Percentiles rank a stretch among this genome's conserved stretches.
Conservation (phyloP, 2,797 vertebrate genomes). For the Tenualosa ilisha region DNA sequence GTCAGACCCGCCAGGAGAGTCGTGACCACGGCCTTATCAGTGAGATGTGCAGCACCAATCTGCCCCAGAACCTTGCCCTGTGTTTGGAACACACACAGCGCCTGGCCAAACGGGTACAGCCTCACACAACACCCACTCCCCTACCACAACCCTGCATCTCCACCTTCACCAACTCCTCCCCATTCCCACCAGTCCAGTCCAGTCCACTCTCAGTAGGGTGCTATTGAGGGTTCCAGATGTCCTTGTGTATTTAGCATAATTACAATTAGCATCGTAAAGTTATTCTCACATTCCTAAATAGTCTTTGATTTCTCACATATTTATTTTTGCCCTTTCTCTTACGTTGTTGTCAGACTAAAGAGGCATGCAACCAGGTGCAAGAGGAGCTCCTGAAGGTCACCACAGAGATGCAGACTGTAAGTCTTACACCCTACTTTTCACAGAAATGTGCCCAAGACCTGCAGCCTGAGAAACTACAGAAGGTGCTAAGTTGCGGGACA, state of each 20-base stretch:
- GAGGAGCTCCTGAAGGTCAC: constrained; percentile 83
- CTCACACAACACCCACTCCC: background rate
- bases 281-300: background rate
- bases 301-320: background rate
- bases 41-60: constrained; percentile 66
- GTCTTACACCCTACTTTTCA: constrained; percentile 33
- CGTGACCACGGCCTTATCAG: constrained; percentile 69
- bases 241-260: too few species aligned
- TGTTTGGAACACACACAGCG: constrained; percentile 75
- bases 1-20: constrained; percentile 75
- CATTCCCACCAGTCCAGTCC: background rate
- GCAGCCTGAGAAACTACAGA: too few species aligned
- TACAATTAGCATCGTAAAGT: too few species aligned
- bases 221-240: background rate
- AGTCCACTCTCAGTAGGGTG: background rate
- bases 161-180: background rate
- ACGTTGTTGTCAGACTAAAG: constrained; percentile 77
- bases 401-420: constrained; percentile 81
- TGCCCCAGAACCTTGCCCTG: constrained; percentile 70
- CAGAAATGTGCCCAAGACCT: too few species aligned
- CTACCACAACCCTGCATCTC: too few species aligned
- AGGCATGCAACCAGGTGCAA: constrained; percentile 81
- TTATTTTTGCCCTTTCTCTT: constrained; percentile 35
- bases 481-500: background rate
- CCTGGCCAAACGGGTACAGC: constrained; percentile 72